phyloP scores from a whole-genome alignment of 1,140 invertebrate species.

The Saccostrea glomerata region DNA sequence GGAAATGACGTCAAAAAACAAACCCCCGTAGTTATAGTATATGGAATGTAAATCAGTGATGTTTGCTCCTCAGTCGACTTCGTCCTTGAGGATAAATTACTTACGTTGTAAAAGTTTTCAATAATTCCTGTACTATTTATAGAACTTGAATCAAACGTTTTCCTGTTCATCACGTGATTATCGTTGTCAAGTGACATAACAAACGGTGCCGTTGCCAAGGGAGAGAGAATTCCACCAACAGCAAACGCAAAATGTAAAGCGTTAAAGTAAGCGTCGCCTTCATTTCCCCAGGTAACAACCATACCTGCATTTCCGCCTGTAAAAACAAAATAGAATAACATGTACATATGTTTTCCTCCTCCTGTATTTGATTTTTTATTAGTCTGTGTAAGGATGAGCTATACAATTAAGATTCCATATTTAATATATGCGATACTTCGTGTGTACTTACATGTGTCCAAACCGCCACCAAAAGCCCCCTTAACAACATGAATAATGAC shows the following conservation, averaged over 20 bases:
- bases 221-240: constrained; percentile 65
- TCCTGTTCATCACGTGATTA: background rate
- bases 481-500: constrained; percentile 62
- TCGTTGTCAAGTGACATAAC: constrained; percentile 45
- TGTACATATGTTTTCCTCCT: no score
- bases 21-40: constrained; percentile 55
- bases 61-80: background rate
- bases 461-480: constrained; percentile 69
- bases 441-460: constrained; percentile 69
- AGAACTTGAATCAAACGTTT: background rate
- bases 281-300: constrained; percentile 59
- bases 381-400: no score
- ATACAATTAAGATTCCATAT: no score
- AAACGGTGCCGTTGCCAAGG: constrained; percentile 66
- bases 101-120: background rate
- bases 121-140: background rate
- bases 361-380: no score
- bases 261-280: constrained; percentile 59
- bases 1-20: constrained; percentile 54
- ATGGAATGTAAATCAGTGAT: constrained; percentile 54
- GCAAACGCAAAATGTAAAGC: constrained; percentile 65
- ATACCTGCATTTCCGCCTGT: constrained; percentile 68
- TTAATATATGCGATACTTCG: no score
- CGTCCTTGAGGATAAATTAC: background rate
- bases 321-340: constrained; percentile 33